Conservation (phyloP, 2,888 invertebrate genomes). For the Melipona bicolor region DNA sequence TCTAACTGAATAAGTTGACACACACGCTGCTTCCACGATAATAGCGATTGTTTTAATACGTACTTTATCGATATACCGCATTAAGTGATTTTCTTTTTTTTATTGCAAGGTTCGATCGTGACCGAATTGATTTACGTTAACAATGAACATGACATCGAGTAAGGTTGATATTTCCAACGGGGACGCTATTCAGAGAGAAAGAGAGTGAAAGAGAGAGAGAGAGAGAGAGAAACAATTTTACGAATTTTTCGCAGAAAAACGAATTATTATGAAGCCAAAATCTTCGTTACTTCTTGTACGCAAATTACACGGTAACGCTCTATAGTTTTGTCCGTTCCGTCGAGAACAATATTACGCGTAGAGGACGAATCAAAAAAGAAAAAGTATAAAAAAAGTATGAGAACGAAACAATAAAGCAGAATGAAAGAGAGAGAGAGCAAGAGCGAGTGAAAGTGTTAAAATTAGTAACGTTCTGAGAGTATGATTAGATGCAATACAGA, state of each 20-base stretch:
- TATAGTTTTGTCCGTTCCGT: slow-evolving; percentile 79
- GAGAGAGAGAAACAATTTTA: slow-evolving; percentile 1
- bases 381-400: neutral
- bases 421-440: neutral
- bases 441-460: slow-evolving; percentile 71
- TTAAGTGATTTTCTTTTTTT: slow-evolving; percentile 12
- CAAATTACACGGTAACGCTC: slow-evolving; percentile 35
- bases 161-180: neutral
- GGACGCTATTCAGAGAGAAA: neutral
- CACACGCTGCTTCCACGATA: slow-evolving; percentile 57
- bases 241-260: slow-evolving; percentile 8
- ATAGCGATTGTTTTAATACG: slow-evolving; percentile 54
- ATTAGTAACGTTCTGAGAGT: slow-evolving; percentile 77
- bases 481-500: slow-evolving; percentile 77
- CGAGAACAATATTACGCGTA: slow-evolving; percentile 68
- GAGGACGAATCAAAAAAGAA: slow-evolving; percentile 39
- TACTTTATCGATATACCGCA: slow-evolving; percentile 21
- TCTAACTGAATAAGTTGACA: slow-evolving; percentile 19
- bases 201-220: neutral
- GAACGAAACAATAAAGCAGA: slow-evolving; percentile 4
- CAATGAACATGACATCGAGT: neutral
- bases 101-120: slow-evolving; percentile 9
- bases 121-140: slow-evolving; percentile 12
- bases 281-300: slow-evolving; percentile 40
- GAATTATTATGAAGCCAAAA: slow-evolving; percentile 8